Evolutionary conservation across 1,140 invertebrate genomes (phyloP).

Genomic region (Micrasema minimum): DNA sequence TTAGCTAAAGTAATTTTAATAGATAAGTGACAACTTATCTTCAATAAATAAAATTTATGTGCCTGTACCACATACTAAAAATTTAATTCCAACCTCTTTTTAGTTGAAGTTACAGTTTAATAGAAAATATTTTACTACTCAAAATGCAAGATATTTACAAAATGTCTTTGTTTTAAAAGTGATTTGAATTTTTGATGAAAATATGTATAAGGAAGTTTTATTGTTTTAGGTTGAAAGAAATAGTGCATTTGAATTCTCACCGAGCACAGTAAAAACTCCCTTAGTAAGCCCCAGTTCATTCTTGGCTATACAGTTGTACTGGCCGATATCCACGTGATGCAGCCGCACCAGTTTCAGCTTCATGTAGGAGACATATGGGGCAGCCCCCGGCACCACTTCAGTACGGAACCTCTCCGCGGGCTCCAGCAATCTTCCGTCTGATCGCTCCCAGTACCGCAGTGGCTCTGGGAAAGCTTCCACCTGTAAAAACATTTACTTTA

Average conservation of each 20-base stretch:
- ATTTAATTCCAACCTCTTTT: too few species aligned
- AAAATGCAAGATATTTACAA: too few species aligned
- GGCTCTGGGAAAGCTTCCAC: conserved; percentile 90
- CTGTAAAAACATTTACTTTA: conserved; percentile 55
- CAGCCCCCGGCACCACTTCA: conserved; percentile 62
- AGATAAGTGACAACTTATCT: too few species aligned
- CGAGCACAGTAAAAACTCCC: conserved; percentile 49
- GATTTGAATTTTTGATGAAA: too few species aligned
- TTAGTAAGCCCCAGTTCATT: conserved; percentile 72
- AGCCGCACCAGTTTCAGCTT: conserved; percentile 78
- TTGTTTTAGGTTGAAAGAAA: too few species aligned
- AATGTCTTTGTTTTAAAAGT: too few species aligned
- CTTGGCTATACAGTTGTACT: conserved; percentile 85
- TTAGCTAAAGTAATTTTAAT: too few species aligned
- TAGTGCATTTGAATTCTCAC: conserved; percentile 8
- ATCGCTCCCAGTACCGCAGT: conserved; percentile 85
- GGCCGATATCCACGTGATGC: conserved; percentile 72
- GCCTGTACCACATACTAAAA: too few species aligned
- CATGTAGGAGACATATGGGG: conserved; percentile 72
- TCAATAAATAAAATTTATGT: too few species aligned
- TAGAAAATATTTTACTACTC: too few species aligned
- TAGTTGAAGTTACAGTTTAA: too few species aligned
- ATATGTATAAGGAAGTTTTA: too few species aligned
- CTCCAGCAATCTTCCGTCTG: conserved; percentile 79
- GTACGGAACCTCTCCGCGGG: conserved; percentile 76